A percentile compares a stretch with the other conserved stretches of the same genome.
Evolutionary conservation across 1,140 invertebrate genomes (phyloP).

Genomic region (Atta colombica): DNA sequence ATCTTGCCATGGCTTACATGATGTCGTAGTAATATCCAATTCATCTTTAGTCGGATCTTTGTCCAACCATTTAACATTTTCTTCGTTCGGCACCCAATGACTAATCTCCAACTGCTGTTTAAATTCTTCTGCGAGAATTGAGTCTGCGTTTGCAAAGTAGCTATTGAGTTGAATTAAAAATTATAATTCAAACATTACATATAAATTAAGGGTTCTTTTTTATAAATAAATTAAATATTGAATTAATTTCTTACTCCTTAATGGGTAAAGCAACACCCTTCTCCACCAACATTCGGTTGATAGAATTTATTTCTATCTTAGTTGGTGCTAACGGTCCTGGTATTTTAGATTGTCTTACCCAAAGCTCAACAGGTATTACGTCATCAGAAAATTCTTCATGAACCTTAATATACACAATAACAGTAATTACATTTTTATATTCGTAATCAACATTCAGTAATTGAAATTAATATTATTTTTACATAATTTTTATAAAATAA

Average conservation of each 20-base stretch:
- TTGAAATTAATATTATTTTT: neutral
- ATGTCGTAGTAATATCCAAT: neutral
- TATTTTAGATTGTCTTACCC: slow-evolving; percentile 83
- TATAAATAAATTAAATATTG: neutral
- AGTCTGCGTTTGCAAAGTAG: slow-evolving; percentile 65
- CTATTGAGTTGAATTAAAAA: slow-evolving; percentile 52
- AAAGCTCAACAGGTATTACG: slow-evolving; percentile 87
- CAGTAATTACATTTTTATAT: slow-evolving; percentile 2
- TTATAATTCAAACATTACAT: slow-evolving; percentile 11
- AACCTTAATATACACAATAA: slow-evolving; percentile 14
- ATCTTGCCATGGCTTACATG: neutral
- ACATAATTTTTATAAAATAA: slow-evolving; percentile 10
- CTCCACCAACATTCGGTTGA: slow-evolving; percentile 87
- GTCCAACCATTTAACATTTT: slow-evolving; percentile 46
- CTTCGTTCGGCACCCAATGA: neutral
- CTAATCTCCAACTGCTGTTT: slow-evolving; percentile 70
- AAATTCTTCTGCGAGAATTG: slow-evolving; percentile 77
- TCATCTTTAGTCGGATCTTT: neutral
- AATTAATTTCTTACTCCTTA: slow-evolving; percentile 75
- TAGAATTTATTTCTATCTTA: slow-evolving; percentile 85
- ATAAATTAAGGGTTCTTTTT: neutral
- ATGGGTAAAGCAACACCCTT: slow-evolving; percentile 87
- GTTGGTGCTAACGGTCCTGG: slow-evolving; percentile 86
- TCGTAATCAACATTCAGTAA: neutral
- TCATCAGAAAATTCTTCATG: slow-evolving; percentile 73